Percentiles rank a stretch among this genome's conserved stretches.
Evolutionary conservation across 1,140 invertebrate genomes (phyloP).

Genomic region (Listronotus oregonensis): DNA sequence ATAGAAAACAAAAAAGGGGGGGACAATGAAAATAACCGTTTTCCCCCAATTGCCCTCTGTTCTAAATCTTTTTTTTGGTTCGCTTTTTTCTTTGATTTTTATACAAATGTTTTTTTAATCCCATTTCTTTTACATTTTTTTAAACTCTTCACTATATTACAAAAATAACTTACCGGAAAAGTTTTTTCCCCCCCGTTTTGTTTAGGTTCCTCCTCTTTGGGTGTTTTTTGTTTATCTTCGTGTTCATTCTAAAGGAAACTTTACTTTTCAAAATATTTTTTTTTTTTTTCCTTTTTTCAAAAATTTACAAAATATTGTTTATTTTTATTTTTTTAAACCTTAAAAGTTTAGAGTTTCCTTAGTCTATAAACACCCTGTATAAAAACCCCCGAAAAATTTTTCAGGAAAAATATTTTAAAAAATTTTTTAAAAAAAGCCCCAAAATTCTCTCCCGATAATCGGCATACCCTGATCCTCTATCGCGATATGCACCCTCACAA

Average conservation of each 20-base stretch:
- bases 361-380: slow-evolving; percentile 3
- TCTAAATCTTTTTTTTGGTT: too few species aligned
- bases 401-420: neutral
- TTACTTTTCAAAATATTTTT: slow-evolving; percentile 51
- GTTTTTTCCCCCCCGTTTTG: slow-evolving; percentile 15
- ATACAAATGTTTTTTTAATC: too few species aligned
- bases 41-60: too few species aligned
- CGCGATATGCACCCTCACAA: slow-evolving; percentile 15
- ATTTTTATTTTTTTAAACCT: neutral
- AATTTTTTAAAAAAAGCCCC: neutral
- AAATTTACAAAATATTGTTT: slow-evolving; percentile 1
- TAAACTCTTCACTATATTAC: too few species aligned
- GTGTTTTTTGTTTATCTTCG: slow-evolving; percentile 19
- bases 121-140: too few species aligned
- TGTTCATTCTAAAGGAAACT: slow-evolving; percentile 35
- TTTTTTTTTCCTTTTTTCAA: neutral
- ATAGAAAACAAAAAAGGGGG: too few species aligned
- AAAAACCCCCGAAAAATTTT: neutral
- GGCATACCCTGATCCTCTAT: slow-evolving; percentile 12
- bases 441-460: neutral
- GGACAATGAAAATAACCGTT: too few species aligned
- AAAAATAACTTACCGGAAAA: slow-evolving; percentile 24
- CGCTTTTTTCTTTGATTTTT: too few species aligned
- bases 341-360: too few species aligned
- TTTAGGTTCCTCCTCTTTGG: slow-evolving; percentile 23